Percentiles rank a stretch among this genome's conserved stretches.
Evolutionary conservation across 2,888 invertebrate species (phyloP).

Genomic region (Azorinus chamasolen): DNA sequence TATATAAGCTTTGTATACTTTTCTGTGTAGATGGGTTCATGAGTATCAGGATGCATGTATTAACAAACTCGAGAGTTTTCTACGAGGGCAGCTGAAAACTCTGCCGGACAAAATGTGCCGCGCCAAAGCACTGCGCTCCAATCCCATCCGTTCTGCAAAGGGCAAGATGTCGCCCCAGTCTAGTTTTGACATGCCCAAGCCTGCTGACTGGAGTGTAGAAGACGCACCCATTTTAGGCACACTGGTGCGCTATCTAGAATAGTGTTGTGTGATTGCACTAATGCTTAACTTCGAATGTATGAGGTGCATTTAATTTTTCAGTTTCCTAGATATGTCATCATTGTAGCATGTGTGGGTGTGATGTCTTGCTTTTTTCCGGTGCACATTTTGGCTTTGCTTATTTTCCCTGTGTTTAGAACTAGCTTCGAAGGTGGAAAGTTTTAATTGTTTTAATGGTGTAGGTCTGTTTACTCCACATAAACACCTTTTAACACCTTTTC

Average conservation of each 20-base stretch:
- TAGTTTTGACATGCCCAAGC: conserved; percentile 54
- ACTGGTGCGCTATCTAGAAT: conserved; percentile 56
- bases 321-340: no score
- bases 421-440: no score
- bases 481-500: no score
- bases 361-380: no score
- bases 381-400: no score
- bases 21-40: conserved; percentile 64
- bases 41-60: conserved; percentile 70
- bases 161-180: conserved; percentile 11
- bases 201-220: conserved; percentile 55
- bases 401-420: no score
- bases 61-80: conserved; percentile 66
- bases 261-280: conserved; percentile 6
- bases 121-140: conserved; percentile 30
- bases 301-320: no score
- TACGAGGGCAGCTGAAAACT: conserved; percentile 57
- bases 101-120: conserved; percentile 64
- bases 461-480: no score
- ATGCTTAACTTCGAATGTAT: background rate
- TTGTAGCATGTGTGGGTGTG: no score
- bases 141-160: conserved; percentile 3
- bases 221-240: conserved; percentile 38
- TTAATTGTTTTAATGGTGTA: no score
- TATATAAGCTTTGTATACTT: conserved; percentile 6